Base-by-base conservation (phyloP, 2,797 vertebrate genomes). In the Fundulus diaphanus region DNA sequence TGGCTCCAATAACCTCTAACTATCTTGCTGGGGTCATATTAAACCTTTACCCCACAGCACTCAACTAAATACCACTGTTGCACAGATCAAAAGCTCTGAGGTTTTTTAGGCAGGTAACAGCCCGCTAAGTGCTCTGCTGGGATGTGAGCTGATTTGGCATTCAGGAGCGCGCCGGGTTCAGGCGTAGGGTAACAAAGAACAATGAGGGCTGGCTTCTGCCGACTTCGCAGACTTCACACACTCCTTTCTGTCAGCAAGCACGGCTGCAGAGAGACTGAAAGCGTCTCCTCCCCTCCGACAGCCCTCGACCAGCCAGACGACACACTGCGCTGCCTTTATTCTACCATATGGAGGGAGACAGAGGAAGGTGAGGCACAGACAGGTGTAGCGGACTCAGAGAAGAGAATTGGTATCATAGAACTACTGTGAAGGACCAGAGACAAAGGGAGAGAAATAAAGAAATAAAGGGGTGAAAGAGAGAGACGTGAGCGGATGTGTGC, bases 181-280 rank as follows among this genome's bases (percentile, higher is more conserved):
- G 79, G 76, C 65, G 69, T 69, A 85, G 88, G 89, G 88, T 81
- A 91, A 87, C 81, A 85, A 80, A 87, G 85, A 80, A 9, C 6
- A 27, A 68, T 6, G 77, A 86, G 35, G 51, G 80, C 74, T 5
- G 68, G 68, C 75, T 79, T 76, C 72, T 70, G 76, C 79, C 37
- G 72, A 68, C 76, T 78, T 77, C 61, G 35, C 24, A 51, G 35
- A 15, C 73, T 80, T 83, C 70, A 59, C 79, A 72, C 5, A 2
- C 83, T 70, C 67, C 27, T 18, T 52, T 81, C 88, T 87, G 85
- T 86, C 83, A 85, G 73, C 49, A 31, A 76, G 77, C 51, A 3
- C 3, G 44, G 68, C 68, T 85, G 76, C 44, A 4, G 44, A 78
- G 72, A 76, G 72, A 76, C 70, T n/a, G 79, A 68, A 3, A 67